These are phyloP conservation scores for Callopanchax toddi DNA, from an alignment of 2,113 vertebrate genomes.

Conservation along the genomic window DNA sequence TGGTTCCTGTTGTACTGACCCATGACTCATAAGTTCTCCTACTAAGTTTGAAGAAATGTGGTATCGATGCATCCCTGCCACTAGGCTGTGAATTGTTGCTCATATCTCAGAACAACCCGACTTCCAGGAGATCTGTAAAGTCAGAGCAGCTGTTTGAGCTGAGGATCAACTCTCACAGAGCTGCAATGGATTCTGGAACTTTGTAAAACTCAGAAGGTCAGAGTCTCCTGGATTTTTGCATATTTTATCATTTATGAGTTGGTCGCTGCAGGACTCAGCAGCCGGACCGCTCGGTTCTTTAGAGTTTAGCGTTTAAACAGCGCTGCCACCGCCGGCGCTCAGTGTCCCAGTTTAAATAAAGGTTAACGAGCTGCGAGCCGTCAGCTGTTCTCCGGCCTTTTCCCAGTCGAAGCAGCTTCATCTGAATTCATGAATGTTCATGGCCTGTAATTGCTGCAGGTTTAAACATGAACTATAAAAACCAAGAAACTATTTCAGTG, in stretches of 20 bases:
- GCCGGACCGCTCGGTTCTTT: neutral
- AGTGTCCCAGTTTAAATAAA: slow-evolving; percentile 11
- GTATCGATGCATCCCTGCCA: too few relatives aligned
- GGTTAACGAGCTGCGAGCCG: slow-evolving; percentile 25
- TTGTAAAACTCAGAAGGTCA: neutral
- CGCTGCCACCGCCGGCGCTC: neutral
- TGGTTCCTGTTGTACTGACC: too few relatives aligned
- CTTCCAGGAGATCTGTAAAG: too few relatives aligned
- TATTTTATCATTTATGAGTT: neutral
- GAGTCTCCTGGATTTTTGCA: neutral
- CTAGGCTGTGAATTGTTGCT: too few relatives aligned
- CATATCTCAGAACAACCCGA: too few relatives aligned
- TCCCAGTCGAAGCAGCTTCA: neutral
- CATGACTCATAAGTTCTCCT: too few relatives aligned
- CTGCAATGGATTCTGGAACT: neutral
- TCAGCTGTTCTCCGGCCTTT: neutral
- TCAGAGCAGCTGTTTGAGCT: too few relatives aligned
- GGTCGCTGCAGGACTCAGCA: neutral
- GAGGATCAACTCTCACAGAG: neutral
- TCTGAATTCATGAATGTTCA: slow-evolving; percentile 17
- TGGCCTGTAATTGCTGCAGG: slow-evolving; percentile 18
- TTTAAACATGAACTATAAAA: slow-evolving; percentile 1
- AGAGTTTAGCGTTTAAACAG: neutral
- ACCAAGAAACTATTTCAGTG: neutral
- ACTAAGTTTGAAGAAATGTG: too few relatives aligned